A percentile compares a stretch with the other conserved stretches of the same genome.
Evolutionary conservation across 2,797 vertebrate genomes (phyloP).

Genomic region (Monodelphis domestica): DNA sequence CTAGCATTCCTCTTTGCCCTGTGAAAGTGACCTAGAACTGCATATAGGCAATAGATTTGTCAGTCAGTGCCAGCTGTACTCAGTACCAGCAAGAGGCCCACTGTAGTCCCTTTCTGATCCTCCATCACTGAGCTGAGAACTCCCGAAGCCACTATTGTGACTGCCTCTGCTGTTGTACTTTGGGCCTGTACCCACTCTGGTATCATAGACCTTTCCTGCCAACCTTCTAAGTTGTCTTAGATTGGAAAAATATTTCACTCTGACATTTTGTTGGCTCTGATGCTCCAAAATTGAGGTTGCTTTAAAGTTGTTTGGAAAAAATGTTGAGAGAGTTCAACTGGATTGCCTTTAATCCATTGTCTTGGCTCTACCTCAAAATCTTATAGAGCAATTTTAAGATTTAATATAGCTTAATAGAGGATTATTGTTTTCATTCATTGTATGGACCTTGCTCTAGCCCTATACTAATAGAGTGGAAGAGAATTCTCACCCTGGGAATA

Average conservation of each 20-base stretch:
- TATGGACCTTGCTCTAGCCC: conserved; percentile 13
- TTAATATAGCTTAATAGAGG: neutral
- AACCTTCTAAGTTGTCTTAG: neutral
- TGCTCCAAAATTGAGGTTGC: neutral
- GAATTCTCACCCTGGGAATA: conserved; percentile 1
- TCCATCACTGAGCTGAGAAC: neutral
- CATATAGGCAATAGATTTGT: neutral
- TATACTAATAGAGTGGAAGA: conserved; percentile 6
- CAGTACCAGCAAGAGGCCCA: neutral
- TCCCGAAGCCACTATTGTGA: neutral
- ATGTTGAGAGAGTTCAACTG: neutral
- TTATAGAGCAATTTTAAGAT: conserved; percentile 28
- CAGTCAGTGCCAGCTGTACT: neutral
- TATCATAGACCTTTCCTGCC: neutral
- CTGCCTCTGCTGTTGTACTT: neutral
- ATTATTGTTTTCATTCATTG: neutral
- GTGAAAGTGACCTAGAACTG: neutral
- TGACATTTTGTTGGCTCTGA: neutral
- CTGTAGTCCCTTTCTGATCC: neutral
- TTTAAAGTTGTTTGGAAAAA: neutral
- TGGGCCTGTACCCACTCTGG: neutral
- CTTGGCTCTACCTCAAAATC: neutral
- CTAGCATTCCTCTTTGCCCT: neutral
- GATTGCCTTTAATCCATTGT: neutral
- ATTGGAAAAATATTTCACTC: neutral